Percentiles rank a stretch among this genome's conserved stretches.
Conservation (phyloP, 2,888 invertebrate species). For the Drosophila mimica region DNA sequence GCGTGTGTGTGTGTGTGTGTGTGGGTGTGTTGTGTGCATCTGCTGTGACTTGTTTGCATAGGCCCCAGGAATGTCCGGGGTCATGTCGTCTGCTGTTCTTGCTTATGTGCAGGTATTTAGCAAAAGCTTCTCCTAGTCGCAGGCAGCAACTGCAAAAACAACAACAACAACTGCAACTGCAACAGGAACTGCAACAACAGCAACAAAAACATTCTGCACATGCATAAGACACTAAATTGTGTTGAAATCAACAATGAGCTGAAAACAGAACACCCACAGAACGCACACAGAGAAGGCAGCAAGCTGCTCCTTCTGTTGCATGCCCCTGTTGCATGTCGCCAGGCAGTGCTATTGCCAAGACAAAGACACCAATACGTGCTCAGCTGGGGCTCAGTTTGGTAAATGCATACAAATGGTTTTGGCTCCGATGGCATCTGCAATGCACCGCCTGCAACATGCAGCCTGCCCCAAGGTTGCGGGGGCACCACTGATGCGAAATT, state of each 20-base stretch:
- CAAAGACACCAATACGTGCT: slow-evolving; percentile 54
- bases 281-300: slow-evolving; percentile 24
- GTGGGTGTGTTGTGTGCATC: slow-evolving; percentile 37
- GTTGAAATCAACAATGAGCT: slow-evolving; percentile 82
- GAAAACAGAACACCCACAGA: slow-evolving; percentile 63
- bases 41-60: slow-evolving; percentile 52
- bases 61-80: slow-evolving; percentile 31
- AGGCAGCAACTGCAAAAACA: slow-evolving; percentile 36
- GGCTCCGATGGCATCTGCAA: slow-evolving; percentile 25
- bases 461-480: neutral
- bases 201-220: slow-evolving; percentile 39
- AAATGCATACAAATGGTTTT: slow-evolving; percentile 74
- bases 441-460: slow-evolving; percentile 1
- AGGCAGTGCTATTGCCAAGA: slow-evolving; percentile 34
- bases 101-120: slow-evolving; percentile 69
- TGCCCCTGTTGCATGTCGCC: neutral
- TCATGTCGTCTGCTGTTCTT: slow-evolving; percentile 43
- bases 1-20: slow-evolving; percentile 10
- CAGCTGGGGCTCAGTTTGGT: slow-evolving; percentile 60
- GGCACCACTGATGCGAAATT: slow-evolving; percentile 64
- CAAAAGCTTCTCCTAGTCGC: slow-evolving; percentile 61
- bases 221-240: slow-evolving; percentile 80
- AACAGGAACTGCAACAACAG: slow-evolving; percentile 33
- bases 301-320: slow-evolving; percentile 1
- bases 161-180: slow-evolving; percentile 1